Percentiles rank a stretch among this genome's conserved stretches.
These are phyloP conservation scores for Mastigias papua DNA, from an alignment of 30 jellyfish, hydroid and myxozoan species.

Conservation along the genomic window DNA sequence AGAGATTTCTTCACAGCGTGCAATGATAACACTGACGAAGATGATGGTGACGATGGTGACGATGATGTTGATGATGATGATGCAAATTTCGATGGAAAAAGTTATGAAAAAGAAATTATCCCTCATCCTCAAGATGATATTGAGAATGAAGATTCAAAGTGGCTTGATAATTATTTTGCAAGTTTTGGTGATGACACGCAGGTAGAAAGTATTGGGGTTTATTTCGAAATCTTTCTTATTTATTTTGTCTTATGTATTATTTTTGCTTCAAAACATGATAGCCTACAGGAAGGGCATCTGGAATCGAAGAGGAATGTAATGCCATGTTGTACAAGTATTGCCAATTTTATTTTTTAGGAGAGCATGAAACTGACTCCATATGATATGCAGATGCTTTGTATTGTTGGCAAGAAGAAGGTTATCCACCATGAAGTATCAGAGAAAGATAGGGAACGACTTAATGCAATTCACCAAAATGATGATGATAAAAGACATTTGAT, in stretches of 20 bases:
- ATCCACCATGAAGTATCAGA: conserved; percentile 15
- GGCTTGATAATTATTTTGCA: conserved; percentile 66
- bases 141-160: conserved; percentile 35
- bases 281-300: too few species aligned
- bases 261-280: not conserved
- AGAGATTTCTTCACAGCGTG: conserved; percentile 73
- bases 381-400: conserved; percentile 61
- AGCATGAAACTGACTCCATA: conserved; percentile 30
- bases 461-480: conserved; percentile 1
- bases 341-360: conserved; percentile 24
- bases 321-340: too few species aligned
- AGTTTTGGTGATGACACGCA: conserved; percentile 37
- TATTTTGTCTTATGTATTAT: not conserved
- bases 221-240: too few species aligned
- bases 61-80: too few species aligned
- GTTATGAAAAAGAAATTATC: conserved; percentile 12
- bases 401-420: conserved; percentile 48
- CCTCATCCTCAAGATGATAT: conserved; percentile 13
- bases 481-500: conserved; percentile 22
- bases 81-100: too few species aligned
- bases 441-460: conserved; percentile 11
- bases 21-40: not conserved
- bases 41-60: conserved; percentile 7
- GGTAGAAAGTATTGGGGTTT: too few species aligned
- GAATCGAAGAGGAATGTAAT: too few species aligned